phyloP scores from a whole-genome alignment of 2,113 vertebrate genomes.

The Apaloderma vittatum region DNA sequence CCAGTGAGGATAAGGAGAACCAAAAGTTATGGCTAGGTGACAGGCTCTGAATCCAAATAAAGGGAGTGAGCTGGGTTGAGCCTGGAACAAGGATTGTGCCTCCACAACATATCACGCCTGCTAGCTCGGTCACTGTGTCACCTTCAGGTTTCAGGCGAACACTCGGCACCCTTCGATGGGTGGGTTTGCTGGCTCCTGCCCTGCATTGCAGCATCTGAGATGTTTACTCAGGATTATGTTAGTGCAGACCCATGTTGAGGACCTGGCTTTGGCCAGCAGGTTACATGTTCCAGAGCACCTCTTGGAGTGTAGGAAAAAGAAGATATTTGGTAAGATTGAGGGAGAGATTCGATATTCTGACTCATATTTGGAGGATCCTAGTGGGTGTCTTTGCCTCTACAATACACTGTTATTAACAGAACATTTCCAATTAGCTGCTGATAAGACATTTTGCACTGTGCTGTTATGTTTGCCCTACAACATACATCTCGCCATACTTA shows the following conservation, averaged over 20 bases:
- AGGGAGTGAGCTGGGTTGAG: background rate
- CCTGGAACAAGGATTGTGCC: background rate
- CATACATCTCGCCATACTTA: background rate
- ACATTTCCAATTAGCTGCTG: background rate
- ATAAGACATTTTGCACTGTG: background rate
- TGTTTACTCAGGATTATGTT: background rate
- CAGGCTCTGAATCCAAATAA: background rate
- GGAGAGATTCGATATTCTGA: background rate
- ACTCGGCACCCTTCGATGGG: accelerated
- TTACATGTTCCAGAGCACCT: background rate
- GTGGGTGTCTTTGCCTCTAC: background rate
- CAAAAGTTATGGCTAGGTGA: background rate
- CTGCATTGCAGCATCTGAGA: background rate
- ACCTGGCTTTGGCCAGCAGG: background rate
- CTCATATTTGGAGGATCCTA: background rate
- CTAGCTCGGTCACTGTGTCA: background rate
- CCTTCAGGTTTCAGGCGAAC: background rate
- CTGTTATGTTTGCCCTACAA: background rate
- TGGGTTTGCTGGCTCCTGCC: background rate
- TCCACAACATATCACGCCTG: accelerated
- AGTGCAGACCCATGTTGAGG: background rate
- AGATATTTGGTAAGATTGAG: background rate
- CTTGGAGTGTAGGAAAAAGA: background rate
- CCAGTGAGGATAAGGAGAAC: background rate
- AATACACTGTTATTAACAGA: background rate